Conservation (phyloP, 2,797 vertebrate species). For the Mormyrus proboscirostris region DNA sequence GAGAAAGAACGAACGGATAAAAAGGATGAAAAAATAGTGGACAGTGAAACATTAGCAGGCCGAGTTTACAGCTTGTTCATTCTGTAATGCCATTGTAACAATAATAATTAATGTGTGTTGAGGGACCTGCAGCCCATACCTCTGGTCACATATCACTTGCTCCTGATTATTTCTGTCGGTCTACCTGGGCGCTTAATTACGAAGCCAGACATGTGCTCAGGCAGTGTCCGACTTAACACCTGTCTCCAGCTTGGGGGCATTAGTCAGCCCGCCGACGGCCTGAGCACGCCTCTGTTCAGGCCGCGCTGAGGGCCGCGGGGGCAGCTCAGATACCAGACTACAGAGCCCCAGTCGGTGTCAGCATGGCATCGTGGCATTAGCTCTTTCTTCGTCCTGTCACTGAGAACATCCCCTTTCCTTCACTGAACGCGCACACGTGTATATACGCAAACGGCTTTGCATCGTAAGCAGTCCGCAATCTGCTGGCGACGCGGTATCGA, state of each 20-base stretch:
- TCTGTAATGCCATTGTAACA: neutral
- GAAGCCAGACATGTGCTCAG: neutral
- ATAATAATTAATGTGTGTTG: neutral
- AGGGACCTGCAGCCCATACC: neutral
- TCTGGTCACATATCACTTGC: neutral
- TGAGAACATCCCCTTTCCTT: neutral
- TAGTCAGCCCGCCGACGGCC: neutral
- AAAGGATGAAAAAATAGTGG: neutral
- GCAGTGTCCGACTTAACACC: neutral
- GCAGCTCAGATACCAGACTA: neutral
- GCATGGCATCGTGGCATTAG: neutral
- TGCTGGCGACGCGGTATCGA: neutral
- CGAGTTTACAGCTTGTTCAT: neutral
- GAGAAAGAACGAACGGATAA: neutral
- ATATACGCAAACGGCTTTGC: neutral
- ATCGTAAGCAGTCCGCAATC: neutral
- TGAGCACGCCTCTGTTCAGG: neutral
- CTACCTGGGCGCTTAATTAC: neutral
- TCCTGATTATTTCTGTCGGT: neutral
- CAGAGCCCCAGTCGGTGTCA: no score
- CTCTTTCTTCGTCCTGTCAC: neutral
- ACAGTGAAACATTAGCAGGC: neutral
- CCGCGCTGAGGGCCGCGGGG: neutral
- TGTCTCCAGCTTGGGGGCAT: neutral
- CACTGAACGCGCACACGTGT: neutral